Evolutionary conservation across 2,113 vertebrate species (phyloP).

Genomic region (Semnopithecus entellus): DNA sequence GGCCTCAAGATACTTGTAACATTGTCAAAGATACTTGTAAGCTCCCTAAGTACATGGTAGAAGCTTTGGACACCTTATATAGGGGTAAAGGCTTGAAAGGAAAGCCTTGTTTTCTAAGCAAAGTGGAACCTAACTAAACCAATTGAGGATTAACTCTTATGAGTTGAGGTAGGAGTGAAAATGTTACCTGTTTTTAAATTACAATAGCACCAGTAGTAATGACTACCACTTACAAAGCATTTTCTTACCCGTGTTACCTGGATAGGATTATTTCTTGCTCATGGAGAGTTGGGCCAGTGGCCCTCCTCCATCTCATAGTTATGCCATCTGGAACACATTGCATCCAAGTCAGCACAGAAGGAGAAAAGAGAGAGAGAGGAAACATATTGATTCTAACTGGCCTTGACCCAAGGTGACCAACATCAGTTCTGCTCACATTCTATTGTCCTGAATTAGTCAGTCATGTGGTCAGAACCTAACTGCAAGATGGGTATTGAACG

Average conservation of each 20-base stretch:
- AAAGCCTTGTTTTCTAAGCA: background rate
- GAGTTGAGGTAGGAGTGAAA: background rate
- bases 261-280: background rate
- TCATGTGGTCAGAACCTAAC: background rate
- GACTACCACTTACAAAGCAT: background rate
- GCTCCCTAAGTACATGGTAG: background rate
- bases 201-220: background rate
- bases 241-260: background rate
- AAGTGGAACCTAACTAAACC: background rate
- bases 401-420: background rate
- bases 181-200: background rate
- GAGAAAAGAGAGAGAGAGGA: background rate
- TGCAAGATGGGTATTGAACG: background rate
- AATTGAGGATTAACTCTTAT: background rate
- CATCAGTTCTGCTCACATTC: slow-evolving; percentile 10
- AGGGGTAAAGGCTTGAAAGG: background rate
- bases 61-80: background rate
- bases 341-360: background rate
- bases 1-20: background rate
- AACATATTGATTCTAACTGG: background rate
- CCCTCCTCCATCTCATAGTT: background rate
- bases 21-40: background rate
- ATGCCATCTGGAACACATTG: background rate
- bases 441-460: background rate
- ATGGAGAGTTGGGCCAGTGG: background rate